Conservation (phyloP, 2,888 invertebrate species). For the Sphecodes monilicornis region DNA sequence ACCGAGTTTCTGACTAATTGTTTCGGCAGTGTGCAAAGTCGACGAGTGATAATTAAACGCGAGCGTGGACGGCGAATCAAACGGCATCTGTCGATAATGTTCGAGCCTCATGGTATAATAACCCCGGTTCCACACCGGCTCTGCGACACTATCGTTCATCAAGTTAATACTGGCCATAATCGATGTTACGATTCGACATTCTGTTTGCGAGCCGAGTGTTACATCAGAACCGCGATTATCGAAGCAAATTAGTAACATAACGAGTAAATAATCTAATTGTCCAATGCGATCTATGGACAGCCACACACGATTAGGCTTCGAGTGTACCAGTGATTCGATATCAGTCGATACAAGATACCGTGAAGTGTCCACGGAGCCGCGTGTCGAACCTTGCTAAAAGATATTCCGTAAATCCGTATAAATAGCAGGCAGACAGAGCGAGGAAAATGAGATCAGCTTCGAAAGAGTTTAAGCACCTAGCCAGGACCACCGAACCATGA, state of each 20-base stretch:
- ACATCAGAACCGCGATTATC: neutral
- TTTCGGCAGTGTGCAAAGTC: constrained; percentile 8
- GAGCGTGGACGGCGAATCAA: constrained; percentile 10
- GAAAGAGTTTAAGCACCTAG: constrained; percentile 23
- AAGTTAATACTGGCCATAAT: constrained; percentile 25
- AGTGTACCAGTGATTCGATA: neutral
- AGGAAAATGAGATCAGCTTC: constrained; percentile 39
- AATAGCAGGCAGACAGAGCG: constrained; percentile 2
- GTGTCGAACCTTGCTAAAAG: constrained; percentile 11
- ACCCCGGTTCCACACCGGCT: constrained; percentile 24
- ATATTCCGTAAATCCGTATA: constrained; percentile 26
- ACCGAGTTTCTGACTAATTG: neutral
- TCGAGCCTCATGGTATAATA: constrained; percentile 24
- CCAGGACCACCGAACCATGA: constrained; percentile 4
- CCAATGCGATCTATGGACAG: neutral
- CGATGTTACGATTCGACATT: constrained; percentile 24
- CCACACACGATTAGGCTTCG: neutral
- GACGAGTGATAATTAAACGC: constrained; percentile 22
- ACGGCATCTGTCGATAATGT: constrained; percentile 34
- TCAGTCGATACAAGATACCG: neutral
- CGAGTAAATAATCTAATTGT: neutral
- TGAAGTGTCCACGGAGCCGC: neutral
- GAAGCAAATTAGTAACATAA: constrained; percentile 5
- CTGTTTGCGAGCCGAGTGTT: neutral
- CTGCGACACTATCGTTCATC: constrained; percentile 44